phyloP scores from a whole-genome alignment of 1,140 invertebrate genomes.

The Drosophila tropicalis region DNA sequence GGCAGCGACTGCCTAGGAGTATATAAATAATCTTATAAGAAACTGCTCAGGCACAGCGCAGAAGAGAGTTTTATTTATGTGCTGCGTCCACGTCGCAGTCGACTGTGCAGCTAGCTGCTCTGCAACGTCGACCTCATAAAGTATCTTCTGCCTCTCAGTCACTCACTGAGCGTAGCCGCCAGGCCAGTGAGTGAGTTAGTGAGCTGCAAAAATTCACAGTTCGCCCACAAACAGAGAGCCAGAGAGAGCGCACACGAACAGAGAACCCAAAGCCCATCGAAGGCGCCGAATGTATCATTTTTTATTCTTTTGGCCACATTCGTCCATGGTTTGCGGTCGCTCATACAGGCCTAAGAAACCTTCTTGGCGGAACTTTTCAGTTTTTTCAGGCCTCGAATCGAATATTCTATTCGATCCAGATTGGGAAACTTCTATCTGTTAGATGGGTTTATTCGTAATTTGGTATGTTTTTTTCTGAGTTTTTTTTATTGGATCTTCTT shows the following conservation, averaged over 20 bases:
- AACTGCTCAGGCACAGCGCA: constrained; percentile 47
- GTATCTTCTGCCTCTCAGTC: constrained; percentile 70
- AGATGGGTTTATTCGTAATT: not conserved
- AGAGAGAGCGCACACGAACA: not conserved
- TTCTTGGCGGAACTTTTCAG: not conserved
- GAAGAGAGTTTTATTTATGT: constrained; percentile 51
- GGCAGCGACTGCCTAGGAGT: constrained; percentile 32
- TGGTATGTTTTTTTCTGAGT: not conserved
- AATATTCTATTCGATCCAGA: not conserved
- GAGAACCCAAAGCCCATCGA: not conserved
- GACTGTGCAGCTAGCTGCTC: constrained; percentile 20
- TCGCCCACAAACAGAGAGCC: not conserved
- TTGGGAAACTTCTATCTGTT: not conserved
- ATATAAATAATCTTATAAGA: constrained; percentile 79
- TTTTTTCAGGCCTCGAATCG: not conserved
- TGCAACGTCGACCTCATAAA: constrained; percentile 65
- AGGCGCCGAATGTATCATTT: not conserved
- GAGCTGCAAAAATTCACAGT: constrained; percentile 3
- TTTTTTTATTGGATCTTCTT: not conserved
- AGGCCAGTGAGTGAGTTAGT: constrained; percentile 51
- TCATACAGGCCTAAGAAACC: not conserved
- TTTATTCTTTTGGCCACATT: not conserved
- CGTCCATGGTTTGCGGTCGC: not conserved
- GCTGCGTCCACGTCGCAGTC: constrained; percentile 24
- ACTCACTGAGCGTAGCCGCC: constrained; percentile 41